Base-by-base conservation (phyloP, 2,888 invertebrate genomes). In the Tenodera sinensis region DNA sequence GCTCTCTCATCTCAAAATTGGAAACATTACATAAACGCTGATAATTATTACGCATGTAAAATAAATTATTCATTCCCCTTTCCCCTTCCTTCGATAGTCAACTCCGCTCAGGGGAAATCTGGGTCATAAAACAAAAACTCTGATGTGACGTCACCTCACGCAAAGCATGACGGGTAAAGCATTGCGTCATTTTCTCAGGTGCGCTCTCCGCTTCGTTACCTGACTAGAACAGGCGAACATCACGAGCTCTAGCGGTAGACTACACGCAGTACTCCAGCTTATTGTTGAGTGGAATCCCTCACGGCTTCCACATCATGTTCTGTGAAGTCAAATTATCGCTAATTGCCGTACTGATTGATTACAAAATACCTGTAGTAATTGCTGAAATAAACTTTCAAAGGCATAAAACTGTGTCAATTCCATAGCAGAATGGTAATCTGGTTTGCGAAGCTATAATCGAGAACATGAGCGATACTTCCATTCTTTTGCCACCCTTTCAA, bases 71-170 rank as follows among this genome's bases (percentile, higher is more conserved):
- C 54, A 71, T 25, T 71, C 54, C 54, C 47, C 83, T 54, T 81
- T 34, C 30, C 84, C 84, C 84, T 84, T 71, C 42, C 47, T 42
- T 20, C 27, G 12, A 71, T 15, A 15, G 81, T n/a, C 25, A 47
- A 84, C 54, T 71, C 54, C 54, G 54, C 20, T 34, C 71, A 86
- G 90, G 89, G 90, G 88, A 28, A 88, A 90, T 88, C 89, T 90
- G 83, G 90, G 90, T 89, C 90, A 89, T 88, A 82, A 89, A 88
- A 89, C 89, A 88, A 71, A 83, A 83, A 84, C 87, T 25, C 42
- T 54, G 83, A 87, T 54, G 85, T 90, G 90, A 90, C 90, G 90
- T 90, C 90, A 90, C 83, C 88, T 84, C 89, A 88, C 87, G 88
- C 89, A 84, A 34, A 34, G 89, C 89, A 89, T 90, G 88, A 90